Evolutionary conservation across 1,140 invertebrate species (phyloP), one percentile per base, ranked within the genome.

Genomic region (Prorops nasuta): DNA sequence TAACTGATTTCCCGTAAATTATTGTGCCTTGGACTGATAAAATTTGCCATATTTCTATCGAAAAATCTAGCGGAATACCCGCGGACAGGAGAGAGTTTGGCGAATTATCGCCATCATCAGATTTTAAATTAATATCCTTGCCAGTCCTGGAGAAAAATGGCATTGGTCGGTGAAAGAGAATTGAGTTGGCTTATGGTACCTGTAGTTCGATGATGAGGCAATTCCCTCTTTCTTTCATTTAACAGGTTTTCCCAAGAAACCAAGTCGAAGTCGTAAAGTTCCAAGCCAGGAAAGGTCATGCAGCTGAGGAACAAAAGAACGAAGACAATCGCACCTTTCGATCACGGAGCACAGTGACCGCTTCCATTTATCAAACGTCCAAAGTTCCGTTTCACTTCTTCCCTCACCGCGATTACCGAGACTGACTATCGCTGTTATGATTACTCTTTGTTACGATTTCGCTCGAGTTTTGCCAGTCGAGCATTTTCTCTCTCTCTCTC

Each of bases 291-390:
- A 35, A 50, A 51, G 47, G 36, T 16, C 34, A 28, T n/a, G 37
- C 24, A 48, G 50, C n/a, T 15, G 20, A 17, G 20, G 36, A 14
- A 49, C n/a, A 10, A 18, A 45, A 42, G 28, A 50, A 49, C 19
- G 48, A 22, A 42, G 21, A 43, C 42, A 44, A 58, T 47, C 45
- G 12, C 17, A n/a, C 24, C 24, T 44, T 49, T 28, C 32, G 46
- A 60, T 54, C 24, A 28, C 4, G 24, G 24, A 28, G 24, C 10
- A 4, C 24, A 28, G 24, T 10, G 24, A 6, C 4, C 4, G 24
- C 24, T 6, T 4, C 24, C 4, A 28, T 28, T 28, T 28, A 28
- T 28, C 24, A 28, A 28, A 28, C 24, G 24, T 28, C 24, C 4
- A 28, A 28, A 28, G 24, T 28, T 28, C 24, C 24, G 24, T 28